Base-by-base conservation (phyloP, 64 coral and sea anemone species). In the Pachyseris speciosa region DNA sequence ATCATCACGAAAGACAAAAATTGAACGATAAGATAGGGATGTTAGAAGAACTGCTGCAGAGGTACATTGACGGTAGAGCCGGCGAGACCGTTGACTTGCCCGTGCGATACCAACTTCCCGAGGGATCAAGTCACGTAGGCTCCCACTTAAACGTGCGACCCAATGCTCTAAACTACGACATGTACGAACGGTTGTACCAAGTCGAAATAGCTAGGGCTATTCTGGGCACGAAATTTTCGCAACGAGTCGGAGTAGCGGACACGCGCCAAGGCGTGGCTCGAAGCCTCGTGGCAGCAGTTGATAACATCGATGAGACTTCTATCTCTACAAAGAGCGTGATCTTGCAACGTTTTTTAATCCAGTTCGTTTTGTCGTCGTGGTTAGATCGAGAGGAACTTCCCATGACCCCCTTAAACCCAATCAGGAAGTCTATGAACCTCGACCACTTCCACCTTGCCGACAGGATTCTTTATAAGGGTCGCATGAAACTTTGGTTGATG, bases 401-500 rank as follows among this genome's bases (percentile, higher is more conserved):
- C 26, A 67, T 67, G 64, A 29, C 64, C 2, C 64, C 64, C 1
- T 0, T 67, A 8, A 3, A 67, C 12, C 28, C 25, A 3, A 31
- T 12, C 27, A 27, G 33, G 16, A 7, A 67, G 15, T 31, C 64
- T 2, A 67, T 67, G 64, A 8, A 29, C 13, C 30, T 67, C 7
- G 11, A 29, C 4, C 26, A 33, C 2, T 67, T 67, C 15, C 28
- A 67, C 28, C 27, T 67, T 29, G 33, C 33, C 28, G 64, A 67
- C 33, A 27, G 64, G 28, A 67, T 33, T 32, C 64, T 67, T 32
- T 29, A 29, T 7, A 67, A 11, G 0, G 30, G 64, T 1, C 64
- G 64, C 27, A 67, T 67, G 64, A 67, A 67, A 67, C 64, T 67
- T 13, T 67, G 64, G 64, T 67, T 67, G 64, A 67, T 67, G 64